A percentile compares a stretch with the other conserved stretches of the same genome.
These are phyloP conservation scores for Myrmecophaga tridactyla DNA, from an alignment of 2,113 vertebrate species.

Conservation along the genomic window DNA sequence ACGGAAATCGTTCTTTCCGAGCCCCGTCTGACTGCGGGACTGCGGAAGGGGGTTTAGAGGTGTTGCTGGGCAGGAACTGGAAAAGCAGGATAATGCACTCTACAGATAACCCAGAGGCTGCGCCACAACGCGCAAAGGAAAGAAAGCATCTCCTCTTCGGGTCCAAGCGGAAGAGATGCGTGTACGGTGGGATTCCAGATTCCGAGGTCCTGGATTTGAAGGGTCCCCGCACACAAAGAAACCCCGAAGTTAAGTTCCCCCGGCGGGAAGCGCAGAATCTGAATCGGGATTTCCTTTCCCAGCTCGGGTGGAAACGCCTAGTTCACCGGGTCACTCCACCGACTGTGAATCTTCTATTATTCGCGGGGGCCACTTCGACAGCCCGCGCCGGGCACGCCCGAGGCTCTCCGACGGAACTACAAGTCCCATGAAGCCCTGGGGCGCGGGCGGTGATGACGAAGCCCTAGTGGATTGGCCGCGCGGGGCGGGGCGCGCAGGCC, in stretches of 20 bases:
- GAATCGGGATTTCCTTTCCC: not conserved
- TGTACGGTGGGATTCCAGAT: not conserved
- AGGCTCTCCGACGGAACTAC: conserved; percentile 34
- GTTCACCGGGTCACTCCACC: not conserved
- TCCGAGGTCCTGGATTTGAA: conserved; percentile 43
- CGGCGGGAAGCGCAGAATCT: not conserved
- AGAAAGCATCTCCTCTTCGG: not conserved
- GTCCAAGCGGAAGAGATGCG: not conserved
- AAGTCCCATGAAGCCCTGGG: conserved; percentile 58
- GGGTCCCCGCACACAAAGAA: conserved; percentile 65
- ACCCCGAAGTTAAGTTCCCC: conserved; percentile 21
- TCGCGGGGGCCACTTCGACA: not conserved
- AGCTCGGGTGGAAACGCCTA: not conserved
- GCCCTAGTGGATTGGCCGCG: not conserved
- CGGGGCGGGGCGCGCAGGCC: conserved; percentile 47
- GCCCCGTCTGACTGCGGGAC: not conserved
- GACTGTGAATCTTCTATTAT: not conserved
- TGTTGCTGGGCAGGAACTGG: not conserved
- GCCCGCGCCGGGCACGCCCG: conserved; percentile 46
- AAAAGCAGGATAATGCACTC: not conserved
- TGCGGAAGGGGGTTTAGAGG: not conserved
- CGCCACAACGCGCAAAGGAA: not conserved
- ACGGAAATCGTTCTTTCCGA: not conserved
- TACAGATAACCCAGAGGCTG: conserved; percentile 7
- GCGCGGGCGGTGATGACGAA: conserved; percentile 30